Percentiles rank a stretch among this genome's conserved stretches.
phyloP scores from a whole-genome alignment of 2,797 vertebrate genomes.

The Ptychobarbus kaznakovi region DNA sequence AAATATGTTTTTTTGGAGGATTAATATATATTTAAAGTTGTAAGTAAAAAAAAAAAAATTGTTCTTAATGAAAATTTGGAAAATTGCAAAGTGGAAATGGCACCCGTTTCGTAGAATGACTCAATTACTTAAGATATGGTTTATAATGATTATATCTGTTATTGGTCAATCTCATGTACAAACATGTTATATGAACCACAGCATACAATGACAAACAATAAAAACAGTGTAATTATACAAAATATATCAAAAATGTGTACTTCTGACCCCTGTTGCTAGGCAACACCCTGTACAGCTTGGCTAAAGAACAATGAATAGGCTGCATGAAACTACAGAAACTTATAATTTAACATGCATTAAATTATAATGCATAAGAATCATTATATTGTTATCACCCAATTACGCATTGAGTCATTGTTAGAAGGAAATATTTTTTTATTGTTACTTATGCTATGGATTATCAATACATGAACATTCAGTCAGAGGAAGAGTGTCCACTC shows the following conservation, averaged over 20 bases:
- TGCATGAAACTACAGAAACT: background rate
- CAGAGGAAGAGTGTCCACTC: conserved; percentile 1
- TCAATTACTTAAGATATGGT: no score
- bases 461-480: background rate
- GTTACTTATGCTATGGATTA: background rate
- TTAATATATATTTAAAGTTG: no score
- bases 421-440: background rate
- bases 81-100: no score
- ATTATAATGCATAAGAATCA: background rate
- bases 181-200: background rate
- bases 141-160: background rate
- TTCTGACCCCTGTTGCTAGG: background rate
- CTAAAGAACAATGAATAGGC: background rate
- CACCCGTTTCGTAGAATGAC: no score
- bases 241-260: background rate
- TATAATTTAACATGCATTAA: background rate
- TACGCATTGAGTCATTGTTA: background rate
- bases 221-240: conserved; percentile 1
- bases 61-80: no score
- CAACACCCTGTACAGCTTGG: background rate
- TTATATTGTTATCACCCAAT: background rate
- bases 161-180: background rate
- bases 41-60: no score
- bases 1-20: no score
- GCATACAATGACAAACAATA: background rate